Evolutionary conservation across 2,113 vertebrate species (phyloP), one percentile per base, ranked within the genome.

Genomic region (Condylura cristata): DNA sequence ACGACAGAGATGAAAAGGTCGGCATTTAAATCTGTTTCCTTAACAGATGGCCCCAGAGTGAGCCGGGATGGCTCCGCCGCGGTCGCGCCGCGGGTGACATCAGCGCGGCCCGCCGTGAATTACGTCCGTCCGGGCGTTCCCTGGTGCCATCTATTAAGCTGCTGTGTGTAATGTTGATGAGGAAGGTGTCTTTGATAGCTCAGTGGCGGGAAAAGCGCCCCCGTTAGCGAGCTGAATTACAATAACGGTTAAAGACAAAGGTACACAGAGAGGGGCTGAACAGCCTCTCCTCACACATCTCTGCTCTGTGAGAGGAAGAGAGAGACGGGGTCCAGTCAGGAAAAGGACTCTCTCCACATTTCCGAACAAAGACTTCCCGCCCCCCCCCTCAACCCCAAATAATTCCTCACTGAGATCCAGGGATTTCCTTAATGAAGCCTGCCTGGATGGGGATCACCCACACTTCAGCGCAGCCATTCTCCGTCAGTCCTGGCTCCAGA

Each of bases 21-120:
- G 26, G 37, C 89, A 68, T 93, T 97, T 95, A 87, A 97, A 93
- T 95, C 97, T 94, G 93, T 94, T 97, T 95, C 91, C 91, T 74
- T 94, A 96, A 89, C 98, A 95, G 82, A 94, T 98, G 96, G 98
- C 95, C 95, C 97, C 94, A 41, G 98, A 97, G 97, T 32, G 96
- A 97, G 93, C 0, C 8, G 91, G n/a, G n/a, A 98, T 93, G 87
- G 86, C 83, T 95, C 95, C 75, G 92, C 86, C 37, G 2, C 96
- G 96, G 96, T 12, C 75, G 87, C 22, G 89, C 1, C n/a, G 96
- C 71, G 76, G 71, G 63, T 90, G 97, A 95, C 96, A 86, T 95
- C 93, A 91, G 92, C 75, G 68, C 95, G 92, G 95, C 91, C 94
- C 93, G 93, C 75, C 80, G 95, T 96, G 88, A 96, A 94, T 95